Conservation (phyloP, 2,888 invertebrate species). For the Acholoe squamosa region DNA sequence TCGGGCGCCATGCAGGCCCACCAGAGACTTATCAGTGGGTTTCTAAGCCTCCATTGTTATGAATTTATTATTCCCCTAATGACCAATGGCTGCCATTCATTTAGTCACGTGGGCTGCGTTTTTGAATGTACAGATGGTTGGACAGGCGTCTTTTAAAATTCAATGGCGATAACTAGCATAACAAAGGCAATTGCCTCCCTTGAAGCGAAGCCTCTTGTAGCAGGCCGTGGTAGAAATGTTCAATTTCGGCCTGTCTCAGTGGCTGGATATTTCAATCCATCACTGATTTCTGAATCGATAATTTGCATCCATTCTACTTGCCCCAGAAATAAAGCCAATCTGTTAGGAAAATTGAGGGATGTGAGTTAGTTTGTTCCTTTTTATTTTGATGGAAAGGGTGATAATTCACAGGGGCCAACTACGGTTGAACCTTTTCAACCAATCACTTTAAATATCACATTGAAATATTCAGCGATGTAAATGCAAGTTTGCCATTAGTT, state of each 20-base stretch:
- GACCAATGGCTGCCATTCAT: background rate
- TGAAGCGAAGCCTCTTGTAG: background rate
- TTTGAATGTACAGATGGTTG: slow-evolving; percentile 12
- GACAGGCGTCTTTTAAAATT: background rate
- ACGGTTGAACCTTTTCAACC: too few relatives aligned
- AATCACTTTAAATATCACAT: too few relatives aligned
- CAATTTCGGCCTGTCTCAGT: background rate
- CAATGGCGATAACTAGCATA: background rate
- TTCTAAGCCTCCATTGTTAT: background rate
- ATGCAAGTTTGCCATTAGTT: too few relatives aligned
- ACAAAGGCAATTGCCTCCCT: background rate
- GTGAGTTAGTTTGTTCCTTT: too few relatives aligned
- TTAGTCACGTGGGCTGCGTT: background rate
- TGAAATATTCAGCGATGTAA: too few relatives aligned
- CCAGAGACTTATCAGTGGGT: background rate
- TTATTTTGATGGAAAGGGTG: too few relatives aligned
- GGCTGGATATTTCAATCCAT: too few relatives aligned
- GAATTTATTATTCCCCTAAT: background rate
- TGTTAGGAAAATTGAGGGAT: too few relatives aligned
- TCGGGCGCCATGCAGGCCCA: background rate
- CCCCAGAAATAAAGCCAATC: too few relatives aligned
- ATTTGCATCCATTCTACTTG: too few relatives aligned
- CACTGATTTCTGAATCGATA: too few relatives aligned
- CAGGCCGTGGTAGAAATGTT: background rate
- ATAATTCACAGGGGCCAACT: too few relatives aligned